Conservation (phyloP, 2,888 invertebrate genomes). For the Tiliacea aurago region DNA sequence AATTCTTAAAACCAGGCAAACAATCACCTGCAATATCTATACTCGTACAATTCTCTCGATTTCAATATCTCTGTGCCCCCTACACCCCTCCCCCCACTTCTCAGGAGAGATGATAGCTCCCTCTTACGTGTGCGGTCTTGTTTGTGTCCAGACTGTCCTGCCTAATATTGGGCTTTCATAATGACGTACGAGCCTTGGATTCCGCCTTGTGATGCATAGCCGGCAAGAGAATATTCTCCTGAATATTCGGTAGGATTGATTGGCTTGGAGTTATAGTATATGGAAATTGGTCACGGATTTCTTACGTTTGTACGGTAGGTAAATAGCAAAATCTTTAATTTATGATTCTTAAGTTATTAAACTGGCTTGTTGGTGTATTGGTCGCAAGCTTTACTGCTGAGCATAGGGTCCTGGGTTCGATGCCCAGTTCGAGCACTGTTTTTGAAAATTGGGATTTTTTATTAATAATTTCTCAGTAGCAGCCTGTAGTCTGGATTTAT, state of each 20-base stretch:
- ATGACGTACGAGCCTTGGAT: constrained; percentile 76
- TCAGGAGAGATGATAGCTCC: constrained; percentile 77
- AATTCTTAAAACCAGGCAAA: constrained; percentile 46
- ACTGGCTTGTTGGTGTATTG: no score
- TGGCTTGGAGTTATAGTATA: constrained; percentile 5
- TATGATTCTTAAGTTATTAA: no score
- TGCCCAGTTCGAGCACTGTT: no score
- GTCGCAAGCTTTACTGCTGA: no score
- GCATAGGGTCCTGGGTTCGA: no score
- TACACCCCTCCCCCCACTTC: constrained; percentile 52
- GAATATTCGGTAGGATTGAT: constrained; percentile 36
- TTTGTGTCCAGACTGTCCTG: constrained; percentile 82
- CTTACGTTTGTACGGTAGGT: background rate
- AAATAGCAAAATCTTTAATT: background rate
- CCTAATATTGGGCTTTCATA: constrained; percentile 85
- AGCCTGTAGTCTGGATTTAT: no score
- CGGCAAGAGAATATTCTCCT: constrained; percentile 57
- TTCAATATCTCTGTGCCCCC: constrained; percentile 70
- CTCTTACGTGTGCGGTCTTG: constrained; percentile 85
- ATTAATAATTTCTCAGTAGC: no score
- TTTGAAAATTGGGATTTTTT: no score
- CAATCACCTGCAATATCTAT: constrained; percentile 65
- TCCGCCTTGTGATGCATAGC: constrained; percentile 72
- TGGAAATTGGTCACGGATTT: constrained; percentile 1
- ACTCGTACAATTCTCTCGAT: constrained; percentile 65